Evolutionary conservation across 2,797 vertebrate species (phyloP).

Genomic region (Enteromius mattozi): DNA sequence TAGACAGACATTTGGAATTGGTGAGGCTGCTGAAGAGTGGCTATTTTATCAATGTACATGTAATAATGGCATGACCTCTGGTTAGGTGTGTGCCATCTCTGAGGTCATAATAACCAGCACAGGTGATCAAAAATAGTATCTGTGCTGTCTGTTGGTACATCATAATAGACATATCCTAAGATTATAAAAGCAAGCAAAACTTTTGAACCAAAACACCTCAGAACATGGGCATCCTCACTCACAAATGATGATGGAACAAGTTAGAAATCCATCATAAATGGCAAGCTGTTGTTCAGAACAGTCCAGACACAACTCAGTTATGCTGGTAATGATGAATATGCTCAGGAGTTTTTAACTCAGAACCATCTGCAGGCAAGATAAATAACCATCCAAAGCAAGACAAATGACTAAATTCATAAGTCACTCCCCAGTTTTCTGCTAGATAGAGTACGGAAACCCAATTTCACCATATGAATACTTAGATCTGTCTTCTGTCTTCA

Average conservation of each 20-base stretch:
- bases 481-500: slow-evolving; percentile 68
- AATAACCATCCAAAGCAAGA: slow-evolving; percentile 63
- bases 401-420: slow-evolving; percentile 67
- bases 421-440: slow-evolving; percentile 63
- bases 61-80: slow-evolving; percentile 58
- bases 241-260: slow-evolving; percentile 51
- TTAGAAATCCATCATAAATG: slow-evolving; percentile 49
- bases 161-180: background rate
- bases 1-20: background rate
- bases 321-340: slow-evolving; percentile 60
- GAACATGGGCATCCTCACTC: slow-evolving; percentile 14
- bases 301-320: slow-evolving; percentile 57
- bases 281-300: slow-evolving; percentile 51
- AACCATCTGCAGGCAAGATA: slow-evolving; percentile 60
- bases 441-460: slow-evolving; percentile 66
- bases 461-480: slow-evolving; percentile 69
- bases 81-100: slow-evolving; percentile 36
- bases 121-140: background rate
- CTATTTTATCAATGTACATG: slow-evolving; percentile 41
- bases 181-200: background rate
- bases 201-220: background rate
- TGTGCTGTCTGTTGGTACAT: background rate
- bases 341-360: slow-evolving; percentile 58
- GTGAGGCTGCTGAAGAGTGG: slow-evolving; percentile 55
- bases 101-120: background rate